These are phyloP conservation scores for Drosophila neonasuta DNA, from an alignment of 2,888 invertebrate genomes.

Conservation along the genomic window DNA sequence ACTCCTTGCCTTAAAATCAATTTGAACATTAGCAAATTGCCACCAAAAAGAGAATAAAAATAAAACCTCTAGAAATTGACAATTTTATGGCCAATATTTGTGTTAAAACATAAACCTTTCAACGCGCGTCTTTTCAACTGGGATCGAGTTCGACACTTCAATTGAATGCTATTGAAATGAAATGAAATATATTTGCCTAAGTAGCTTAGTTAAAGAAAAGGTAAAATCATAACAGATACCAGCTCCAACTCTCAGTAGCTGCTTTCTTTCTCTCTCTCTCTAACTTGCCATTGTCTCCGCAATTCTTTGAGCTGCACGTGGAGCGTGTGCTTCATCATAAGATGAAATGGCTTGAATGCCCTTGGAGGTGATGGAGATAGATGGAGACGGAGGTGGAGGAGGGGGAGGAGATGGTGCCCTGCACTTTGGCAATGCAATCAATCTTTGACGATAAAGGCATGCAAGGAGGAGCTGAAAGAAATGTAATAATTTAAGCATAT, in stretches of 20 bases:
- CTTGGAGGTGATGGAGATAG: conserved; percentile 2
- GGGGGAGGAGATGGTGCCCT: not conserved
- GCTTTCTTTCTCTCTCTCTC: not conserved
- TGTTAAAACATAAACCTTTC: not conserved
- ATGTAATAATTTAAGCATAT: conserved; percentile 67
- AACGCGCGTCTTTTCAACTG: not conserved
- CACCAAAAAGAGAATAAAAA: not conserved
- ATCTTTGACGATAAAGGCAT: conserved; percentile 64
- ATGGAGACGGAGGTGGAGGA: not conserved
- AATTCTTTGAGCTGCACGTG: not conserved
- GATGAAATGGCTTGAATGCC: conserved; percentile 29
- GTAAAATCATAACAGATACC: not conserved
- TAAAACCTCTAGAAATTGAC: not conserved
- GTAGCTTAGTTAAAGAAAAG: not conserved
- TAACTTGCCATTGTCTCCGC: not conserved
- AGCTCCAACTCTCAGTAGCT: not conserved
- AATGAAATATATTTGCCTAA: conserved; percentile 1
- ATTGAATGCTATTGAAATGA: conserved; percentile 2
- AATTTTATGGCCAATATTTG: not conserved
- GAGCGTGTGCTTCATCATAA: conserved; percentile 19
- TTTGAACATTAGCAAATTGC: not conserved
- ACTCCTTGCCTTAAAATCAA: not conserved
- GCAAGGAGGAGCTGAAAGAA: conserved; percentile 36
- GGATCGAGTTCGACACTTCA: not conserved
- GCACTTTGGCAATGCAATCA: conserved; percentile 58